These are phyloP conservation scores for Lampris megalopsis DNA, from an alignment of 2,113 vertebrate genomes.

Conservation along the genomic window DNA sequence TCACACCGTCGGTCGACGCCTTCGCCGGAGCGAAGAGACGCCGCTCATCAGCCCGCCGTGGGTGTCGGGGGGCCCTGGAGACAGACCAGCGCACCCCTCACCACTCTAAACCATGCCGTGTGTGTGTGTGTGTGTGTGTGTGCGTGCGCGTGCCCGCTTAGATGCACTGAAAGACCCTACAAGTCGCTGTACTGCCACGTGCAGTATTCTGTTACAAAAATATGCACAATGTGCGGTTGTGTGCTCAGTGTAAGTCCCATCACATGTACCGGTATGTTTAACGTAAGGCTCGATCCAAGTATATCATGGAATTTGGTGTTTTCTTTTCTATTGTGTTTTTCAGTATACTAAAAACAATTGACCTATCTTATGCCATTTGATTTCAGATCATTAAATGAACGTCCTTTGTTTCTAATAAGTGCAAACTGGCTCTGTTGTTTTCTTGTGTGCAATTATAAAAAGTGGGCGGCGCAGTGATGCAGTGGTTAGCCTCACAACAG, in stretches of 20 bases:
- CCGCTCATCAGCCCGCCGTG: conserved; percentile 33
- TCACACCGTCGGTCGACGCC: conserved; percentile 54
- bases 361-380: neutral
- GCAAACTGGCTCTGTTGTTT: neutral
- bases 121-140: conserved; percentile 8
- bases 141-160: neutral
- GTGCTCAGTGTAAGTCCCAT: conserved; percentile 28
- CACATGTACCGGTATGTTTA: conserved; percentile 37
- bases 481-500: no score
- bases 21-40: conserved; percentile 32
- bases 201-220: conserved; percentile 36
- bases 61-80: conserved; percentile 36
- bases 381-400: neutral
- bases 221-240: conserved; percentile 45
- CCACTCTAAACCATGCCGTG: conserved; percentile 5
- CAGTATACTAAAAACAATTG: conserved; percentile 55
- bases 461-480: no score
- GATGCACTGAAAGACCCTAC: conserved; percentile 55
- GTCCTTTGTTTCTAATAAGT: conserved; percentile 15
- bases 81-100: conserved; percentile 39
- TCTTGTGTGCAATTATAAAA: no score
- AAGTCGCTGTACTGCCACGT: conserved; percentile 71
- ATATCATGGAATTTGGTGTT: conserved; percentile 30
- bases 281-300: conserved; percentile 42
- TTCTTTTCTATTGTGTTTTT: conserved; percentile 23